phyloP scores from a whole-genome alignment of 2,797 vertebrate species.

The Notamacropus eugenii region DNA sequence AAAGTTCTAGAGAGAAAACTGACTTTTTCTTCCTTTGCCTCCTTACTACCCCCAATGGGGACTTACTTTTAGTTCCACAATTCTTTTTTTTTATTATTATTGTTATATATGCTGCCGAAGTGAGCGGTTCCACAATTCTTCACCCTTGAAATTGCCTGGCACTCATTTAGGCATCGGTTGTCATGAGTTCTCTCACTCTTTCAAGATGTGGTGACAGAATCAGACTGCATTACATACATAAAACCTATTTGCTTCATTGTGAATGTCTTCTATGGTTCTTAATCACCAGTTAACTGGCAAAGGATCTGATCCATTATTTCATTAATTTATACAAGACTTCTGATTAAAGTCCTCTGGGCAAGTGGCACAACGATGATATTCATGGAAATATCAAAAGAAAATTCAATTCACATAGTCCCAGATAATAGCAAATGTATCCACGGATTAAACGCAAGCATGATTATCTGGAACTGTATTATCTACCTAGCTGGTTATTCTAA shows the following conservation, averaged over 20 bases:
- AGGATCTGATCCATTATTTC: conserved; percentile 71
- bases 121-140: background rate
- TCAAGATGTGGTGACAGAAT: conserved; percentile 31
- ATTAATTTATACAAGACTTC: conserved; percentile 66
- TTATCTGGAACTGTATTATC: conserved; percentile 62
- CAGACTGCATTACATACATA: conserved; percentile 35
- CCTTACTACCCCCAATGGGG: background rate
- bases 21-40: background rate
- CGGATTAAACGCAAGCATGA: conserved; percentile 66
- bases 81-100: background rate
- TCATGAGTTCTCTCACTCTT: conserved; percentile 48
- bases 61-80: background rate
- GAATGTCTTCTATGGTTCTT: conserved; percentile 49
- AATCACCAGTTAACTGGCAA: conserved; percentile 61
- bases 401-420: conserved; percentile 31
- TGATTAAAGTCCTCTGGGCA: conserved; percentile 51
- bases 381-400: conserved; percentile 73
- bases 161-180: conserved; percentile 10
- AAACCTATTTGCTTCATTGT: conserved; percentile 53
- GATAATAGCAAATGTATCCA: conserved; percentile 58
- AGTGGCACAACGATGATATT: conserved; percentile 35
- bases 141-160: background rate
- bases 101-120: background rate
- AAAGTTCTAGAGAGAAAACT: background rate
- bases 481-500: conserved; percentile 64